A percentile compares a stretch with the other conserved stretches of the same genome.
phyloP scores from a whole-genome alignment of 2,888 invertebrate species.

The Orthosia gracilis region DNA sequence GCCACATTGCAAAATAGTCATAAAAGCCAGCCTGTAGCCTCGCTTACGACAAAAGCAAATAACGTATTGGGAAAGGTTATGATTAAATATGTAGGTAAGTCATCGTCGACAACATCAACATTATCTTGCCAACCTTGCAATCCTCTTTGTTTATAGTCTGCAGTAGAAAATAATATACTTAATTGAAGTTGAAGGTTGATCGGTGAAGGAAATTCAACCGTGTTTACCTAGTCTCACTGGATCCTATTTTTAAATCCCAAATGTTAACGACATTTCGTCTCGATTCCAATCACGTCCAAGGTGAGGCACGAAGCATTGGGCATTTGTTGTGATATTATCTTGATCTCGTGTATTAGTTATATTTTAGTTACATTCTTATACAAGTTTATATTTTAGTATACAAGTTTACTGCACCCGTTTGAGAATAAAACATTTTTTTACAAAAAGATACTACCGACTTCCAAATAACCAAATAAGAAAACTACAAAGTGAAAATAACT shows the following conservation, averaged over 20 bases:
- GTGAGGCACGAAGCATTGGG: conserved; percentile 1
- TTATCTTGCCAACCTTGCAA: conserved; percentile 28
- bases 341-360: background rate
- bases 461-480: too few relatives aligned
- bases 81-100: background rate
- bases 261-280: conserved; percentile 20
- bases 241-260: conserved; percentile 11
- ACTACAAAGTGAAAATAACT: too few relatives aligned
- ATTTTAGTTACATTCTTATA: too few relatives aligned
- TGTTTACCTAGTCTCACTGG: background rate
- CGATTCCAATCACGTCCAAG: conserved; percentile 6
- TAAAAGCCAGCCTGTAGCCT: background rate
- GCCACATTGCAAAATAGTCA: background rate
- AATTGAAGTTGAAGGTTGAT: conserved; percentile 34
- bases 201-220: conserved; percentile 11
- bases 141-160: conserved; percentile 19
- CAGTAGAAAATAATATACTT: conserved; percentile 13
- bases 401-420: background rate
- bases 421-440: too few relatives aligned
- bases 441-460: too few relatives aligned
- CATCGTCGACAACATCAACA: background rate
- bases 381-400: too few relatives aligned
- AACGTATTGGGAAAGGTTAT: conserved; percentile 16
- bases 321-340: background rate
- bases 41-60: conserved; percentile 8